Percentiles rank a stretch among this genome's conserved stretches.
Conservation (phyloP, 2,888 invertebrate species). For the Dryadula phaetusa region DNA sequence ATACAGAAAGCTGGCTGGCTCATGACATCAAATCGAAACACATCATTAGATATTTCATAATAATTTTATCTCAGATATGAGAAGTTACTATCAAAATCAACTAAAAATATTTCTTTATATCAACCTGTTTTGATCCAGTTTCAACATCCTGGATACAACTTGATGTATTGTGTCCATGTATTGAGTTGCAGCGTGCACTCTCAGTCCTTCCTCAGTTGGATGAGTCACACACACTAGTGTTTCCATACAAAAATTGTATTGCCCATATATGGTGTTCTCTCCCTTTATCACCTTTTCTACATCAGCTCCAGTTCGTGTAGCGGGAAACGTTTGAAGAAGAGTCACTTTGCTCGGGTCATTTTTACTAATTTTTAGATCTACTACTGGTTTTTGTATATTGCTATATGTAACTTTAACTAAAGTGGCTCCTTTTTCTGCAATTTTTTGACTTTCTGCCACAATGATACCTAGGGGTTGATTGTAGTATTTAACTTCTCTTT, state of each 20-base stretch:
- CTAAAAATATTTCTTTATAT: background rate
- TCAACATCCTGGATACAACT: conserved; percentile 76
- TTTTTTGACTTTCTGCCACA: conserved; percentile 80
- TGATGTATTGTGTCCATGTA: conserved; percentile 80
- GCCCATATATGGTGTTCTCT: conserved; percentile 67
- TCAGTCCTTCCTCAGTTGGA: conserved; percentile 87
- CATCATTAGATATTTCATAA: too few relatives aligned
- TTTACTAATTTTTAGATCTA: conserved; percentile 56
- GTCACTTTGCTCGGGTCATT: conserved; percentile 51
- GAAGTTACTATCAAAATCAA: too few relatives aligned
- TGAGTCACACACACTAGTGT: conserved; percentile 83
- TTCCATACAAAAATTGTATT: conserved; percentile 89
- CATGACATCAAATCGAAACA: too few relatives aligned
- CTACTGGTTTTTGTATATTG: conserved; percentile 60
- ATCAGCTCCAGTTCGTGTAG: conserved; percentile 52
- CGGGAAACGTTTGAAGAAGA: conserved; percentile 46
- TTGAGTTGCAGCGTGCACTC: conserved; percentile 84
- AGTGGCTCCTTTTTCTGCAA: conserved; percentile 80
- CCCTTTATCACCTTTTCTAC: conserved; percentile 59
- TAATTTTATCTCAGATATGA: too few relatives aligned
- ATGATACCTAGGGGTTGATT: conserved; percentile 71
- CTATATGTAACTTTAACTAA: conserved; percentile 81
- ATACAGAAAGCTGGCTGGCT: too few relatives aligned
- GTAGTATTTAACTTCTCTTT: conserved; percentile 71
- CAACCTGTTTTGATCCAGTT: conserved; percentile 80